Base-by-base conservation (phyloP, 2,113 vertebrate genomes). In the Bambusicola thoracicus region DNA sequence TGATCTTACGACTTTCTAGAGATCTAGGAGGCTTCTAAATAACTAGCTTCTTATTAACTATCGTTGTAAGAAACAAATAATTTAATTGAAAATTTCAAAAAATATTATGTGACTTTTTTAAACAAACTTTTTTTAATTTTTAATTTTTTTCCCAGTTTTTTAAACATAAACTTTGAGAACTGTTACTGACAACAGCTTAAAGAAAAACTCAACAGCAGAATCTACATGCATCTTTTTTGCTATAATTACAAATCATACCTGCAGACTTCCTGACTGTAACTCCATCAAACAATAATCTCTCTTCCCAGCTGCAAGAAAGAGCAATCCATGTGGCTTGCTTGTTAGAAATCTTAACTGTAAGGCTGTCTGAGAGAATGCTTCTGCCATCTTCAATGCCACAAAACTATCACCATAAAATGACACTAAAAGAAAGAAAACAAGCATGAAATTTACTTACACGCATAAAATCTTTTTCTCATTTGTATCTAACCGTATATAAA, bases 351-450 rank as follows among this genome's bases (percentile, higher is more conserved):
- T 97, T 89, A 99, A 38, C 58, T 97, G 97, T 73, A 99, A 97
- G 11, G 91, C 95, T 73, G 98, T 98, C 92, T 95, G 97, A 86
- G 94, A 92, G 40, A 96, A 98, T 55, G 95, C 90, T 91, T 99
- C 98, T 46, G 84, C 59, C 81, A 96, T 92, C 66, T 97, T 98
- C 91, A 99, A 93, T 77, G 98, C 97, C 76, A 99, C 98, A 83
- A 98, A 99, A 77, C 98, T 98, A 92, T 98, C 96, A 11, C 99
- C 99, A 34, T 98, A 99, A 97, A 99, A 99, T 5, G 98, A 99
- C 63, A 97, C 98, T 99, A 87, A 81, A 95, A 93, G 30, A 91
- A 82, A 36, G 34, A 62, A 69, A 78, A 74, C 21, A 81, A 66
- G 85, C 10, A 62, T 13, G 16, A 44, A n/a, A 65, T 12, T 80